Conservation (phyloP, 2,113 vertebrate genomes). For the Prochilodus magdalenae region DNA sequence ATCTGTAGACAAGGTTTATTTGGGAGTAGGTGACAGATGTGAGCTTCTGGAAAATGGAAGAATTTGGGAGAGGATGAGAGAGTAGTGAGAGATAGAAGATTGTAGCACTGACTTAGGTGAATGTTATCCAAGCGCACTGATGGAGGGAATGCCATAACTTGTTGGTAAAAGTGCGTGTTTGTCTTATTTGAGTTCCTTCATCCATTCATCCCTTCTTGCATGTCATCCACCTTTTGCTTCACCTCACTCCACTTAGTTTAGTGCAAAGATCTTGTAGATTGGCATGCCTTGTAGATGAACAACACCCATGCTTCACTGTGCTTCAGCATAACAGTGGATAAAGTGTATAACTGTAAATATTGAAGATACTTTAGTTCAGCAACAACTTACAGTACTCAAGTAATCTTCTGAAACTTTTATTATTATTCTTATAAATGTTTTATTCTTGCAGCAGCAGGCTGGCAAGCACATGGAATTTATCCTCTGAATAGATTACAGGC, state of each 20-base stretch:
- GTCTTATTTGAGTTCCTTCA: conserved; percentile 21
- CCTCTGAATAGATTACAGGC: background rate
- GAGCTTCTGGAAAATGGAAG: conserved; percentile 30
- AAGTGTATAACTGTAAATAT: conserved; percentile 29
- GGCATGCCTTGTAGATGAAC: conserved; percentile 50
- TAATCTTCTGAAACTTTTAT: background rate
- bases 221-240: conserved; percentile 19
- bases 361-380: conserved; percentile 3
- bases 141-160: conserved; percentile 31
- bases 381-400: background rate
- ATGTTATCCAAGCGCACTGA: conserved; percentile 43
- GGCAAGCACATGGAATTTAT: conserved; percentile 31
- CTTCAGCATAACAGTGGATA: conserved; percentile 51
- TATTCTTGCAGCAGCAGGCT: background rate
- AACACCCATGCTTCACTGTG: conserved; percentile 55
- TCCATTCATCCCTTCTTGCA: conserved; percentile 6
- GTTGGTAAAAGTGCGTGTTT: conserved; percentile 41
- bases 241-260: background rate
- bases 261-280: conserved; percentile 46
- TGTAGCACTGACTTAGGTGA: background rate
- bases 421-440: too few species aligned
- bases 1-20: conserved; percentile 3
- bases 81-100: conserved; percentile 30
- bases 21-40: conserved; percentile 18
- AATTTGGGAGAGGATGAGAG: conserved; percentile 29